phyloP scores from a whole-genome alignment of 2,113 vertebrate genomes.

The Cariama cristata region DNA sequence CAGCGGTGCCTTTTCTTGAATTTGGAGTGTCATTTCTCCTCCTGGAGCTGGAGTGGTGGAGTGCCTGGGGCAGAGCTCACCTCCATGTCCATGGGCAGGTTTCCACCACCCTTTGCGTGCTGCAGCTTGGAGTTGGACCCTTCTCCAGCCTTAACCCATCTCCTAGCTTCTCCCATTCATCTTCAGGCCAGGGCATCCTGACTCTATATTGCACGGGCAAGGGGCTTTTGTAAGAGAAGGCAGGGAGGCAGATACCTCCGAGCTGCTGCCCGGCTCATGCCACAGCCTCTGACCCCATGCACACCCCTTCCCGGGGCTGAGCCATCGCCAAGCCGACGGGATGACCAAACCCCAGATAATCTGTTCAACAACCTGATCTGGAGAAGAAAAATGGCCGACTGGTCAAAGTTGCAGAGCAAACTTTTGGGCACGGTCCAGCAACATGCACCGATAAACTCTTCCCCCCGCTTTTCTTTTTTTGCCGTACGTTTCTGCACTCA shows the following conservation, averaged over 20 bases:
- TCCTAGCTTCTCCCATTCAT: background rate
- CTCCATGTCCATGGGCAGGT: background rate
- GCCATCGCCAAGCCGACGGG: fast-evolving
- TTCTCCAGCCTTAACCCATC: background rate
- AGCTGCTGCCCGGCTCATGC: background rate
- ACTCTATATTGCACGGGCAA: background rate
- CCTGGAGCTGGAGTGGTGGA: background rate
- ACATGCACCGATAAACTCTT: background rate
- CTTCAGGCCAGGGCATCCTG: background rate
- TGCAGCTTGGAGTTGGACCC: background rate
- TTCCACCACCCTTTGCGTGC: background rate
- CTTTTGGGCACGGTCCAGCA: background rate
- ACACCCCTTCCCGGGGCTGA: background rate
- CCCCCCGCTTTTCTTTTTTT: background rate
- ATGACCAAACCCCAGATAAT: background rate
- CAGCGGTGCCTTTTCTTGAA: background rate
- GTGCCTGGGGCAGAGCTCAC: background rate
- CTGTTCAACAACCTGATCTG: background rate
- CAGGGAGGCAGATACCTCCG: background rate
- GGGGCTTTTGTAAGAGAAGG: background rate
- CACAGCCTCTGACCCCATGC: background rate
- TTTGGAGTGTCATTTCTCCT: background rate
- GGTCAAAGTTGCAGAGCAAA: background rate
- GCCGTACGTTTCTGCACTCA: background rate
- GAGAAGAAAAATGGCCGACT: background rate